Percentiles rank a stretch among this genome's conserved stretches.
phyloP scores from a whole-genome alignment of 2,888 invertebrate genomes.

The Oxyteleia sp. region DNA sequence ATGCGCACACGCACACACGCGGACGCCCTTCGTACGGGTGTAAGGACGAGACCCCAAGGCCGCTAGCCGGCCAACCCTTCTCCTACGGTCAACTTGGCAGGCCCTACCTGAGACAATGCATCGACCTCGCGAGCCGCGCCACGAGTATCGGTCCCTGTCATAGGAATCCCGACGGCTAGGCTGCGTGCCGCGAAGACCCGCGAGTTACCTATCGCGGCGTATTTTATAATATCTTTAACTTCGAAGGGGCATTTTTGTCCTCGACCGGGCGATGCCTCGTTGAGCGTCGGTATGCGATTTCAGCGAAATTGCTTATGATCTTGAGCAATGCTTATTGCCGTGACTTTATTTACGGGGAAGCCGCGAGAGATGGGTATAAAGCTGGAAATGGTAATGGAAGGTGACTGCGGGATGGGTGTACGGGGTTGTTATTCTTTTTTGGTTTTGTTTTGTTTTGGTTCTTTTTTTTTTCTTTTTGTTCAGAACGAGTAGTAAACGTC shows the following conservation, averaged over 20 bases:
- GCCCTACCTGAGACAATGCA: constrained; percentile 70
- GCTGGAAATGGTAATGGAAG: background rate
- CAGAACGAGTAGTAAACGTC: background rate
- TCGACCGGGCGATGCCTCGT: background rate
- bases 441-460: too few relatives aligned
- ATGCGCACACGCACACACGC: constrained; percentile 9
- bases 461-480: too few relatives aligned
- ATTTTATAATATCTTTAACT: constrained; percentile 37
- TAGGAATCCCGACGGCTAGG: constrained; percentile 36
- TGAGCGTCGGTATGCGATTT: background rate
- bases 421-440: too few relatives aligned
- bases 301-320: constrained; percentile 19
- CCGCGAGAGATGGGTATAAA: background rate
- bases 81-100: constrained; percentile 57
- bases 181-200: constrained; percentile 3
- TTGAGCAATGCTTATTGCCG: constrained; percentile 5
- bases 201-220: constrained; percentile 30
- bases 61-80: constrained; percentile 67
- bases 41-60: constrained; percentile 73
- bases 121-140: constrained; percentile 55
- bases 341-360: background rate
- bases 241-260: constrained; percentile 16
- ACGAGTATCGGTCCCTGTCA: constrained; percentile 52
- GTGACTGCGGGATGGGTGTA: background rate
- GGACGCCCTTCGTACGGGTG: constrained; percentile 23